A percentile compares a stretch with the other conserved stretches of the same genome.
phyloP scores from a whole-genome alignment of 2,113 vertebrate genomes.

The Coreoperca whiteheadi region DNA sequence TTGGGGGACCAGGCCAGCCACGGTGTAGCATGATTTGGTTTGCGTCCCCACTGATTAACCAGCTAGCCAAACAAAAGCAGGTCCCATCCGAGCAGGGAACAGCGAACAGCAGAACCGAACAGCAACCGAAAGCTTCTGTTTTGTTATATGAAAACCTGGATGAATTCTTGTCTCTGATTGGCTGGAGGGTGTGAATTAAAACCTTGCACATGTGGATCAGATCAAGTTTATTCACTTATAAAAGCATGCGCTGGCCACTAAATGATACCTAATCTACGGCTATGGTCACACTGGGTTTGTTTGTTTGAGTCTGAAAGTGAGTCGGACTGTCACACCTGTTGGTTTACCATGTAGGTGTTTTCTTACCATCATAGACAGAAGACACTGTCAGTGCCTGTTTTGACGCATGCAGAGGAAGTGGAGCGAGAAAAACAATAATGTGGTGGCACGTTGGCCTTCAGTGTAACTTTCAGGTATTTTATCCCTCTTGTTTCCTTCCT shows the following conservation, averaged over 20 bases:
- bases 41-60: neutral
- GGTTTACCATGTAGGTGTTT: neutral
- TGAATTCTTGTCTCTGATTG: slow-evolving; percentile 34
- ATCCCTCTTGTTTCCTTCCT: neutral
- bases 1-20: neutral
- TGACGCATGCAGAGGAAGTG: no score
- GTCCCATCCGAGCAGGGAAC: slow-evolving; percentile 34
- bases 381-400: neutral
- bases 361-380: neutral
- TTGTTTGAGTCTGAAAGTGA: slow-evolving; percentile 2
- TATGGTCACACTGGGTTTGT: neutral
- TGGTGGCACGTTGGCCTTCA: no score
- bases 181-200: neutral
- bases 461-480: neutral
- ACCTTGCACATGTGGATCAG: neutral
- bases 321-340: neutral
- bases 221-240: neutral
- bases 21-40: slow-evolving; percentile 36
- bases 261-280: neutral
- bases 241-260: slow-evolving; percentile 22
- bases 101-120: slow-evolving; percentile 7
- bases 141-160: neutral
- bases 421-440: neutral
- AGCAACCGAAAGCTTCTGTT: slow-evolving; percentile 1
- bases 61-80: slow-evolving; percentile 6